Base-by-base conservation (phyloP, 1,140 invertebrate genomes). In the Phortica variegata region DNA sequence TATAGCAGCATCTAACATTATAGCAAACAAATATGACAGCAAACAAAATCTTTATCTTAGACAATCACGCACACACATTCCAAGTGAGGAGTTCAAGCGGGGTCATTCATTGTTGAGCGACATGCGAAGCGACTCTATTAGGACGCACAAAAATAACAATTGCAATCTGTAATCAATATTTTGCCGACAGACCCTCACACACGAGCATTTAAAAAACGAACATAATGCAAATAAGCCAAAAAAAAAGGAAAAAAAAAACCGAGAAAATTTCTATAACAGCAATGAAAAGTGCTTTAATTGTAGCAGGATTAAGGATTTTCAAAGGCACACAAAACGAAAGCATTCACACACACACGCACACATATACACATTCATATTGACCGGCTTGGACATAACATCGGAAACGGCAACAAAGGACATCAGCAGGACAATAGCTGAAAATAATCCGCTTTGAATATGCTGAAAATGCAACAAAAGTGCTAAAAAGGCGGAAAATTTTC, bases 211-310 rank as follows among this genome's bases (percentile, higher is more conserved):
- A n/a, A n/a, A n/a, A n/a, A n/a, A n/a, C n/a, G n/a, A n/a, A n/a
- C n/a, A n/a, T n/a, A n/a, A n/a, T 6, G 23, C 5, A 26, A 26
- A 6, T 26, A 10, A 26, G 10, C 5, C 10, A 26, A 26, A 26
- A 26, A 26, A 26, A 26, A 26, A 26, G 10, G 10, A 26, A 26
- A 10, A 26, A 26, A 10, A 26, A 26, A 6, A 26, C 23, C 5
- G 23, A 26, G 10, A 26, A 26, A n/a, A n/a, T n/a, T n/a, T n/a
- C n/a, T n/a, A n/a, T n/a, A n/a, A 33, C 47, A 47, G 54, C 68
- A 59, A 63, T 52, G 49, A 57, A 68, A 68, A 68, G 63, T 68
- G 60, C 60, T 65, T 63, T 68, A 68, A 68, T 68, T 68, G 63
- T 57, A 63, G 60, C 63, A 60, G 63, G 63, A 68, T 68, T 68